A percentile compares a stretch with the other conserved stretches of the same genome.
Evolutionary conservation across 1,140 invertebrate genomes (phyloP).

Genomic region (Orchestia grillus): DNA sequence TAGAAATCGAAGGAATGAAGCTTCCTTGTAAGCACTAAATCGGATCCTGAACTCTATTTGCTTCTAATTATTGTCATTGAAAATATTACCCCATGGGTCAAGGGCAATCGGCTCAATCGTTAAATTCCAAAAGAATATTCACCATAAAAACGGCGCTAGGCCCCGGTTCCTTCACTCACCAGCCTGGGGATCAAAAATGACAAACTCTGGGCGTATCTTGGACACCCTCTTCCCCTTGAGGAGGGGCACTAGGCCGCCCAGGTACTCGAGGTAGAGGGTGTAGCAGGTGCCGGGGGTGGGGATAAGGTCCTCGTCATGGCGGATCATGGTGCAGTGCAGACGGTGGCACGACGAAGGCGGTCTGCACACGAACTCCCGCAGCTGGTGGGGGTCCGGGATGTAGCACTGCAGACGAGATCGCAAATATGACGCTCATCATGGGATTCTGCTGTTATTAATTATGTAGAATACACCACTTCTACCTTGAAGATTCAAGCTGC

Average conservation of each 20-base stretch:
- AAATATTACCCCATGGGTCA: too few relatives aligned
- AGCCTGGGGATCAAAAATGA: constrained; percentile 95
- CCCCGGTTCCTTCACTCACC: constrained; percentile 72
- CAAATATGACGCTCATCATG: neutral
- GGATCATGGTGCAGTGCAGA: constrained; percentile 95
- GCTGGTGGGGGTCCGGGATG: constrained; percentile 87
- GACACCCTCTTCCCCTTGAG: constrained; percentile 95
- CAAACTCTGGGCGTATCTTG: constrained; percentile 97
- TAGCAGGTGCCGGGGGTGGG: constrained; percentile 83
- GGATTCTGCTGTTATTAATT: too few relatives aligned
- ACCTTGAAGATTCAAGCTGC: too few relatives aligned
- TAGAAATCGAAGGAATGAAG: too few relatives aligned
- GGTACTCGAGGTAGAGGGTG: constrained; percentile 95
- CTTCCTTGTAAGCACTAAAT: too few relatives aligned
- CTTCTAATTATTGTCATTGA: too few relatives aligned
- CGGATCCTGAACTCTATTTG: too few relatives aligned
- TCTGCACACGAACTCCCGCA: constrained; percentile 93
- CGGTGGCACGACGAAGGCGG: constrained; percentile 87
- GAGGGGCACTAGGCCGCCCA: constrained; percentile 95
- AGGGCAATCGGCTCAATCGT: too few relatives aligned
- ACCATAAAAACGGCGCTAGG: too few relatives aligned
- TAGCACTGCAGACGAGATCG: constrained; percentile 79
- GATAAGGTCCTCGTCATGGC: constrained; percentile 77
- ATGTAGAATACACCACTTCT: too few relatives aligned
- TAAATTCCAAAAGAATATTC: too few relatives aligned